phyloP scores from a whole-genome alignment of 2,797 vertebrate genomes.

The Mallotus villosus region DNA sequence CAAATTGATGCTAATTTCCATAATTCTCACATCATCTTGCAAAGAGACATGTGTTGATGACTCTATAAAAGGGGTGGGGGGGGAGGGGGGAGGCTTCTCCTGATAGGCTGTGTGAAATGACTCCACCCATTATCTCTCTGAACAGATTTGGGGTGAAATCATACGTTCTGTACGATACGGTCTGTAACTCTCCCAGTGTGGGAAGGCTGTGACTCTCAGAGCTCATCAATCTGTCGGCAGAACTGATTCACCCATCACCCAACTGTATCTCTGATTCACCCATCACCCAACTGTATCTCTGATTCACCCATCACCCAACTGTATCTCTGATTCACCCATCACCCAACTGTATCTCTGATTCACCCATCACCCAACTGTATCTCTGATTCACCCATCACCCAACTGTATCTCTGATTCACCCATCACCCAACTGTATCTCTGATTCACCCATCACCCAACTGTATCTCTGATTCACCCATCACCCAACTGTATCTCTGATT shows the following conservation, averaged over 20 bases:
- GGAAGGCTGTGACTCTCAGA: too few species aligned
- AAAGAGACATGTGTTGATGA: slow-evolving; percentile 26
- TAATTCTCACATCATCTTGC: slow-evolving; percentile 33
- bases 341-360: slow-evolving; percentile 2
- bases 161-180: too few species aligned
- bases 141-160: too few species aligned
- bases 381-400: neutral
- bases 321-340: neutral
- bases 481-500: too few species aligned
- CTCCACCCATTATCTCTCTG: neutral
- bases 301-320: neutral
- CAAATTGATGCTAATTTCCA: slow-evolving; percentile 16
- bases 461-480: slow-evolving; percentile 17
- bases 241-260: neutral
- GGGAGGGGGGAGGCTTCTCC: slow-evolving; percentile 11
- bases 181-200: neutral
- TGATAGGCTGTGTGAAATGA: neutral
- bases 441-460: neutral
- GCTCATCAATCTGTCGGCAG: neutral
- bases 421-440: too few species aligned
- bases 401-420: slow-evolving; percentile 11
- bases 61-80: slow-evolving; percentile 27
- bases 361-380: too few species aligned
- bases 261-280: slow-evolving; percentile 6
- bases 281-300: too few species aligned